Conservation (phyloP, 2,797 vertebrate species). For the Muscicapa striata region DNA sequence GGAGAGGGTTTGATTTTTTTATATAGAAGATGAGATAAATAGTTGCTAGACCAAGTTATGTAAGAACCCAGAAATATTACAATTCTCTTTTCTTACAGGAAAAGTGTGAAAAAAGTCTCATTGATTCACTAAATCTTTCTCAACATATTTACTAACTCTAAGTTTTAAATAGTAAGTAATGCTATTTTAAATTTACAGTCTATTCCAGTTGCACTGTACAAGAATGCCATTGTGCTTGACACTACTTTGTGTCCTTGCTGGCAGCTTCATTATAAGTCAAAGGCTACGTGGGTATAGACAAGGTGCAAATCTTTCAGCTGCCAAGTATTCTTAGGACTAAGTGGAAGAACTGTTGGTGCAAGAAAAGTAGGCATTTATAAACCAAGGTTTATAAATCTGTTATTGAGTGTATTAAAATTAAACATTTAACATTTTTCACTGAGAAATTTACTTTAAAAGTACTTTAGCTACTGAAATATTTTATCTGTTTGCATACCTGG, state of each 20-base stretch:
- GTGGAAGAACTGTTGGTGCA: neutral
- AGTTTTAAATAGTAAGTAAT: neutral
- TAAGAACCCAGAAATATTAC: neutral
- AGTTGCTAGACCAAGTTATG: neutral
- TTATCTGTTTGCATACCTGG: neutral
- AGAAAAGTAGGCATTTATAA: neutral
- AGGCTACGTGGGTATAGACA: neutral
- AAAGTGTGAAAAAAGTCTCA: conserved; percentile 4
- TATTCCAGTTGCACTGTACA: neutral
- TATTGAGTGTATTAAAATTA: neutral
- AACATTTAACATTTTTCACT: neutral
- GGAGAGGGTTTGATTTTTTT: neutral
- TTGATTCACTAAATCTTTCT: neutral
- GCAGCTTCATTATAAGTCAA: neutral
- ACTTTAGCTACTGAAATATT: neutral
- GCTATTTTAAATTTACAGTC: neutral
- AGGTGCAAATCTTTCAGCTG: neutral
- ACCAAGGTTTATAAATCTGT: neutral
- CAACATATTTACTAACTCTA: neutral
- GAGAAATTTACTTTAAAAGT: neutral
- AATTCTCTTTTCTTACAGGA: neutral
- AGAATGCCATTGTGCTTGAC: neutral
- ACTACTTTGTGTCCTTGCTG: neutral
- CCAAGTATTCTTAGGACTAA: neutral
- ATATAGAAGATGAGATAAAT: neutral